phyloP scores from a whole-genome alignment of 1,140 invertebrate species.

The Coenobita brevimanus region DNA sequence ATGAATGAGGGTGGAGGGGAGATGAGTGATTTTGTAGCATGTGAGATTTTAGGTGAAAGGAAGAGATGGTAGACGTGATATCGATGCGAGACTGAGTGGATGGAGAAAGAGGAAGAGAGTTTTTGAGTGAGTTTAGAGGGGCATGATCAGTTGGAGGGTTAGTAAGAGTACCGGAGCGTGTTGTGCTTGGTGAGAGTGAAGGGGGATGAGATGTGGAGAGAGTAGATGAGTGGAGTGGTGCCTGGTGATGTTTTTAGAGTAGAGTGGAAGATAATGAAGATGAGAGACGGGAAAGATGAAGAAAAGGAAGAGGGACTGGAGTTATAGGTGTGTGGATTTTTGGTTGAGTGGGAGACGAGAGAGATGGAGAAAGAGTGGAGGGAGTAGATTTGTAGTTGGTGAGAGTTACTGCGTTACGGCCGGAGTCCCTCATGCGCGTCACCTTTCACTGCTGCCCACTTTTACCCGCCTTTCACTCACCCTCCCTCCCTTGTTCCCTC shows the following conservation, averaged over 20 bases:
- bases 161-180: background rate
- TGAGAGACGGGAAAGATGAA: background rate
- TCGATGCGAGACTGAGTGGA: background rate
- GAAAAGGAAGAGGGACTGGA: background rate
- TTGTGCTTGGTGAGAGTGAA: background rate
- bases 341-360: background rate
- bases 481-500: too few relatives aligned
- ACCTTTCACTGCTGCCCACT: conserved; percentile 38
- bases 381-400: too few relatives aligned
- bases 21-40: background rate
- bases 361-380: background rate
- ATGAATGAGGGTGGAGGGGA: background rate
- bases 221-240: too few relatives aligned
- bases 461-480: conserved; percentile 45
- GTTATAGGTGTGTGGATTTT: background rate
- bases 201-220: background rate
- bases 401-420: background rate
- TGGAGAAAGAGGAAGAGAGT: background rate
- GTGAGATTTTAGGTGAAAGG: background rate
- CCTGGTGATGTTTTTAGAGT: too few relatives aligned
- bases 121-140: background rate
- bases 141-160: background rate
- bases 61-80: background rate
- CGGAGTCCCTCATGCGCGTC: background rate
- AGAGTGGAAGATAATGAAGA: background rate